These are phyloP conservation scores for Solea solea DNA, from an alignment of 2,113 vertebrate species.

Conservation along the genomic window DNA sequence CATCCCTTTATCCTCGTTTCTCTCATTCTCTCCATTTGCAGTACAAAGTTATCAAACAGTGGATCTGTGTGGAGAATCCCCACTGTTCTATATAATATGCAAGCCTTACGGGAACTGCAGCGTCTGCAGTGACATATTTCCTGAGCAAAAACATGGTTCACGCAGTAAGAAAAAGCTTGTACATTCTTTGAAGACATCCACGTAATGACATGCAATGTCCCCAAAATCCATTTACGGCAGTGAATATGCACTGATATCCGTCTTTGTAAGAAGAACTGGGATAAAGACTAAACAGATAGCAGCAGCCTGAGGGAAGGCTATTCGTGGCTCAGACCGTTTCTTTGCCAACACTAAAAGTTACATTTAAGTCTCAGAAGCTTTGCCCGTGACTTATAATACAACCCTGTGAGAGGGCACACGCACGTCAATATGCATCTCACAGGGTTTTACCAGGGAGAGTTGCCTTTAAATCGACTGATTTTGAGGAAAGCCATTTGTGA, in stretches of 20 bases:
- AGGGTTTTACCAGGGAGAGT: constrained; percentile 8
- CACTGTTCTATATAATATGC: constrained; percentile 14
- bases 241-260: constrained; percentile 16
- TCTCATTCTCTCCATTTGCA: background rate
- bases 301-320: constrained; percentile 37
- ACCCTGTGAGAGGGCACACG: constrained; percentile 2
- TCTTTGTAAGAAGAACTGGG: constrained; percentile 27
- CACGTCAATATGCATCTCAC: constrained; percentile 13
- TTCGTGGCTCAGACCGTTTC: constrained; percentile 16
- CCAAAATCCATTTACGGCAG: constrained; percentile 44
- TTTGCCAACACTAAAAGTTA: constrained; percentile 18
- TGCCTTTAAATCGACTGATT: constrained; percentile 17
- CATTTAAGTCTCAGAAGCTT: constrained; percentile 18
- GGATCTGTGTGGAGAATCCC: background rate
- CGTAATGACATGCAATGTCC: constrained; percentile 23
- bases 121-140: constrained; percentile 24
- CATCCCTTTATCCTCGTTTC: background rate
- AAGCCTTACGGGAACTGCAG: background rate
- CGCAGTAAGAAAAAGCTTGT: background rate
- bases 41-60: background rate
- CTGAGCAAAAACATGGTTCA: constrained; percentile 2
- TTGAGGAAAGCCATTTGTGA: constrained; percentile 1
- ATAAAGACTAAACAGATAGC: constrained; percentile 32
- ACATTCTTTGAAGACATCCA: constrained; percentile 23
- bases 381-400: constrained; percentile 26